Evolutionary conservation across 2,113 vertebrate genomes (phyloP), one percentile per base, ranked within the genome.

Genomic region (Chaetura pelagica): DNA sequence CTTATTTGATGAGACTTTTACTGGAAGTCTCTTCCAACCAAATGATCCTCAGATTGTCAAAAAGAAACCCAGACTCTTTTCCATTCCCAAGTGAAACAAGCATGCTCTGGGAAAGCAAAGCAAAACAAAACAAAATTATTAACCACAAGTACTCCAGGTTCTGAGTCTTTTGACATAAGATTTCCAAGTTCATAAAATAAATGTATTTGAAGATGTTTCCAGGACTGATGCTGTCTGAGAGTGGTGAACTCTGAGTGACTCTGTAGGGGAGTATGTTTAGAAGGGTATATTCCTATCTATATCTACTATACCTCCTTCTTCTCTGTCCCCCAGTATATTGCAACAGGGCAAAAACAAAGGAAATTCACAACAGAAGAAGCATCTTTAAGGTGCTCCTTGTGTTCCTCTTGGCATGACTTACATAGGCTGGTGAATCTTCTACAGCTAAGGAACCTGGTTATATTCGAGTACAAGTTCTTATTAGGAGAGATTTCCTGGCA

Each of bases 401-500:
- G 14, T 89, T 2, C 1, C 26, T 54, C 26, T 54, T 85, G 63
- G 67, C 62, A 54, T 34, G 32, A 26, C 23, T 79, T 87, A 46
- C 6, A 42, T 62, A 55, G 55, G 24, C 3, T 90, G 58, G 32
- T 46, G 63, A 59, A 51, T 67, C 15, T 83, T 61, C 34, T 46
- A 42, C 35, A 83, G 10, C 34, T 29, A 30, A 76, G 12, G 17
- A 85, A 83, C 58, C 24, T 62, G 27, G 17, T 17, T 96, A 76
- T 85, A 44, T 76, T 85, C 26, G 10, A 40, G 34, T 40, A 35
- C 4, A 64, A 83, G 30, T 15, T 42, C 74, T 86, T 86, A 35
- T 73, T 85, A 48, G 80, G 75, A 86, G 46, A 76, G 13, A 71
- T 84, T 77, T 96, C 20, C 66, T 88, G 76, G 88, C 85, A 92